Percentiles rank a stretch among this genome's conserved stretches.
phyloP scores from a whole-genome alignment of 2,888 invertebrate species.

The Parnassius glacialis region DNA sequence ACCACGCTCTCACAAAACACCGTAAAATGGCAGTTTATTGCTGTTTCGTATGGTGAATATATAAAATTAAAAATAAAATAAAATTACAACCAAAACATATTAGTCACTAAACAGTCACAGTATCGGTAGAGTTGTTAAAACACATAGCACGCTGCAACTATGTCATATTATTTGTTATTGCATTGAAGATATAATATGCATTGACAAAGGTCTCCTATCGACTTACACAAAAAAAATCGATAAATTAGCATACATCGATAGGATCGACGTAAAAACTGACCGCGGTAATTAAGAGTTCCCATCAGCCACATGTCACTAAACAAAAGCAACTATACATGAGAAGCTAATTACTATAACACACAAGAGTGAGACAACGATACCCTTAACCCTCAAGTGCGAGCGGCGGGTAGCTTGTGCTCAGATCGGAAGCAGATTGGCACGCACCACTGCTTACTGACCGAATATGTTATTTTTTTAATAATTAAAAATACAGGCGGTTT shows the following conservation, averaged over 20 bases:
- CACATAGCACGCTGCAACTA: too few species aligned
- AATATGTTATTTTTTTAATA: constrained; percentile 68
- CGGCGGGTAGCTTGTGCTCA: constrained; percentile 44
- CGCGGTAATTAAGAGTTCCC: constrained; percentile 63
- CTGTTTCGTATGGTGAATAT: too few species aligned
- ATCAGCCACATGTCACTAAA: constrained; percentile 75
- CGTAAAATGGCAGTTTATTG: too few species aligned
- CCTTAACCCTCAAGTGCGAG: constrained; percentile 28
- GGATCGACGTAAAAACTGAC: constrained; percentile 49
- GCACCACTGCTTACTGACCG: constrained; percentile 71
- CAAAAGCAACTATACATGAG: constrained; percentile 69
- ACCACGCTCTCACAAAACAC: too few species aligned
- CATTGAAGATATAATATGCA: too few species aligned
- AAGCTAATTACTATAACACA: constrained; percentile 68
- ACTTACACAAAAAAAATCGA: constrained; percentile 17
- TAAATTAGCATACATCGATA: constrained; percentile 46
- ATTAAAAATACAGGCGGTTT: constrained; percentile 73
- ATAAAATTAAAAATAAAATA: too few species aligned
- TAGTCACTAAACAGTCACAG: too few species aligned
- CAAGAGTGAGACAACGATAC: constrained; percentile 41
- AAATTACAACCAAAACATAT: too few species aligned
- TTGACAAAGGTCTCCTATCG: neutral
- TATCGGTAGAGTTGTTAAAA: too few species aligned
- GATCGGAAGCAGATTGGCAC: constrained; percentile 77
- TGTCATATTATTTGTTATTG: too few species aligned